A percentile compares a stretch with the other conserved stretches of the same genome.
Conservation (phyloP, 2,113 vertebrate species). For the Syngnathus typhle region DNA sequence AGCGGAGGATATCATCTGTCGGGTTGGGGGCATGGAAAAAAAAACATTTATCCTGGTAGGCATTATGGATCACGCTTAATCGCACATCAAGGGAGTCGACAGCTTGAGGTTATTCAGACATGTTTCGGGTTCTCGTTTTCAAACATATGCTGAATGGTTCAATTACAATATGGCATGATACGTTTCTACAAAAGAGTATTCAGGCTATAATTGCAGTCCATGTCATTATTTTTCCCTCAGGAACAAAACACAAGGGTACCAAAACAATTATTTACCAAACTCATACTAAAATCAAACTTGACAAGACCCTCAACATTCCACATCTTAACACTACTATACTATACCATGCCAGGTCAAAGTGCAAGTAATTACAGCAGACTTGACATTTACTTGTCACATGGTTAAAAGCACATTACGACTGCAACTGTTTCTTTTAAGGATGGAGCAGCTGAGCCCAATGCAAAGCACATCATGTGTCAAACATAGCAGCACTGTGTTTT, state of each 20-base stretch:
- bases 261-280: too few relatives aligned
- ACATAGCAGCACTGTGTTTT: not conserved
- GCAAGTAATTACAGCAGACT: not conserved
- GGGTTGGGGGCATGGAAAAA: constrained; percentile 32
- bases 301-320: too few relatives aligned
- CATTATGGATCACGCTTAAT: constrained; percentile 35
- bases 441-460: not conserved
- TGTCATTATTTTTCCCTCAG: not conserved
- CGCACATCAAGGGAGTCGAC: constrained; percentile 21
- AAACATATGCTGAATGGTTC: constrained; percentile 12
- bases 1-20: constrained; percentile 37
- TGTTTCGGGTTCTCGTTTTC: constrained; percentile 25
- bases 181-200: not conserved
- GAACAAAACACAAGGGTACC: too few relatives aligned
- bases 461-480: not conserved
- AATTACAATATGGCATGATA: not conserved
- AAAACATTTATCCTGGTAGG: constrained; percentile 20
- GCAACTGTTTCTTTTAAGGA: not conserved
- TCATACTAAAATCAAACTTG: too few relatives aligned
- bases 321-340: too few relatives aligned
- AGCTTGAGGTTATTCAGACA: constrained; percentile 14
- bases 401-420: not conserved
- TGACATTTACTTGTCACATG: not conserved
- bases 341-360: not conserved
- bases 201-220: not conserved